A percentile compares a stretch with the other conserved stretches of the same genome.
Conservation (phyloP, 2,888 invertebrate genomes). For the Adelognathus sp. region DNA sequence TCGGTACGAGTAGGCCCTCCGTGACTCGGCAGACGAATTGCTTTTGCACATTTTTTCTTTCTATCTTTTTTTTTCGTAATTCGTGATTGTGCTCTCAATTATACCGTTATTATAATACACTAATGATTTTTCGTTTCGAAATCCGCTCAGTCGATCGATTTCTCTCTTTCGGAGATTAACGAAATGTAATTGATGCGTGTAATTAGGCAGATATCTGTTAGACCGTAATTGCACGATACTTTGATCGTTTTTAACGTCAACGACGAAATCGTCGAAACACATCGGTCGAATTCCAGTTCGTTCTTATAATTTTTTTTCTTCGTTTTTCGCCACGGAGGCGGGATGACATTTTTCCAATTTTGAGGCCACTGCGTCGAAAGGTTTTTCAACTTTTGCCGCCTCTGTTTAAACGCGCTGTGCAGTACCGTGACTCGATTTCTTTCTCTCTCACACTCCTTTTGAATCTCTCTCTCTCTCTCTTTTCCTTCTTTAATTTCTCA, state of each 20-base stretch:
- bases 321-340: conserved; percentile 17
- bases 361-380: conserved; percentile 43
- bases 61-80: conserved; percentile 13
- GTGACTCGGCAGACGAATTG: conserved; percentile 44
- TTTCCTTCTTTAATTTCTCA: conserved; percentile 48
- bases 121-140: conserved; percentile 31
- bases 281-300: conserved; percentile 15
- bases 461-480: conserved; percentile 25
- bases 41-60: conserved; percentile 33
- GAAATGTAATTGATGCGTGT: not conserved
- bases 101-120: conserved; percentile 1
- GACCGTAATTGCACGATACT: conserved; percentile 13
- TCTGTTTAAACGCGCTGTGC: conserved; percentile 51
- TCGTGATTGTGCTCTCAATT: conserved; percentile 29
- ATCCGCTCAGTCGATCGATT: conserved; percentile 33
- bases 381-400: conserved; percentile 45
- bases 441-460: conserved; percentile 21
- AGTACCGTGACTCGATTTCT: conserved; percentile 50
- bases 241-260: conserved; percentile 5
- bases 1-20: conserved; percentile 54
- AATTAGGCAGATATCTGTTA: conserved; percentile 38
- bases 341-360: conserved; percentile 18
- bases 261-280: not conserved
- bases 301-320: not conserved
- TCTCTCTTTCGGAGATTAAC: not conserved